Conservation (phyloP, 1,140 invertebrate species). For the Listronotus bonariensis region DNA sequence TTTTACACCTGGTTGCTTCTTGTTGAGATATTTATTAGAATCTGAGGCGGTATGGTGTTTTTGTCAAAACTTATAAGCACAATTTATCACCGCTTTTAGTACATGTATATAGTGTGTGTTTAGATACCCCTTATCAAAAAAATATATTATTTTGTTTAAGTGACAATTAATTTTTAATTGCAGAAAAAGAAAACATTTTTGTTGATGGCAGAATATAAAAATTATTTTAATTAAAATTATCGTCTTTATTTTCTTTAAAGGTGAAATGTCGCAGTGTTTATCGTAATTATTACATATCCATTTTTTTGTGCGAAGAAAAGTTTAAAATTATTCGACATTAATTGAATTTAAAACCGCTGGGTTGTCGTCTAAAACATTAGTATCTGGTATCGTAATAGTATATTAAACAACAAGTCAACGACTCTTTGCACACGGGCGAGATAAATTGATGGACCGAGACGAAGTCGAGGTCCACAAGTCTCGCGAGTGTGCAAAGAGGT, state of each 20-base stretch:
- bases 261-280: constrained; percentile 22
- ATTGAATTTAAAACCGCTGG: too few species aligned
- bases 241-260: constrained; percentile 5
- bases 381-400: too few species aligned
- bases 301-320: too few species aligned
- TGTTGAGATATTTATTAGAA: constrained; percentile 1
- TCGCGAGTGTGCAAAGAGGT: too few species aligned
- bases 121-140: background rate
- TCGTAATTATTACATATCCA: too few species aligned
- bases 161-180: constrained; percentile 5
- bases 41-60: constrained; percentile 16
- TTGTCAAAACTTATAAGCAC: constrained; percentile 16
- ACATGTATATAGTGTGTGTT: background rate
- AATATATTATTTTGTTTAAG: background rate
- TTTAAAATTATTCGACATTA: too few species aligned
- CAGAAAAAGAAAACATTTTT: constrained; percentile 22
- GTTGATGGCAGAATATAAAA: constrained; percentile 15
- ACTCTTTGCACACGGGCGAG: too few species aligned
- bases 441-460: too few species aligned
- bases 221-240: too few species aligned
- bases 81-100: constrained; percentile 10
- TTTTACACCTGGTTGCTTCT: constrained; percentile 10
- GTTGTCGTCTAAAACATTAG: too few species aligned
- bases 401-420: too few species aligned
- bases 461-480: too few species aligned